Percentiles rank a stretch among this genome's conserved stretches.
These are phyloP conservation scores for Lethenteron camtschaticum DNA, from an alignment of 2,113 vertebrate species.

Conservation along the genomic window DNA sequence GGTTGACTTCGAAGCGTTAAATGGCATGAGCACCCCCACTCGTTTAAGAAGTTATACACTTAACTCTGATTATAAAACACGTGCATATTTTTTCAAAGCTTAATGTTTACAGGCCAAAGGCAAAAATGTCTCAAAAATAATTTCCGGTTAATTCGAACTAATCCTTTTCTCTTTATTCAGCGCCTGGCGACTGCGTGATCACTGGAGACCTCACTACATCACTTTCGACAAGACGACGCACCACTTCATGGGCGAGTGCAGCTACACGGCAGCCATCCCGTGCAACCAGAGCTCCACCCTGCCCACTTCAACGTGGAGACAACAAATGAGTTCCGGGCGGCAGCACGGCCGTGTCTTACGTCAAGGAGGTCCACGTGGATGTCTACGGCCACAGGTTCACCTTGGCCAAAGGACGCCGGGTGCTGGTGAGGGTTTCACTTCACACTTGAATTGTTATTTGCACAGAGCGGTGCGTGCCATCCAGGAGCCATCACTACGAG, in stretches of 20 bases:
- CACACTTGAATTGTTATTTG: too few relatives aligned
- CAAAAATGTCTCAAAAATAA: not conserved
- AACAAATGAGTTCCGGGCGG: slow-evolving; percentile 45
- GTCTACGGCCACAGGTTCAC: slow-evolving; percentile 31
- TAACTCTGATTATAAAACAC: too few relatives aligned
- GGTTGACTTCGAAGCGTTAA: too few relatives aligned
- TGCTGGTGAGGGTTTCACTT: slow-evolving; percentile 27
- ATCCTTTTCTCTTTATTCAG: slow-evolving; percentile 16
- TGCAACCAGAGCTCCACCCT: slow-evolving; percentile 26
- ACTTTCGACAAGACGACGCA: slow-evolving; percentile 56
- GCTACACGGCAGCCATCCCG: slow-evolving; percentile 46
- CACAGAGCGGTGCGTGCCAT: too few relatives aligned
- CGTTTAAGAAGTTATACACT: too few relatives aligned
- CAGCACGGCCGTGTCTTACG: slow-evolving; percentile 37
- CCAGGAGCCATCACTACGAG: too few relatives aligned
- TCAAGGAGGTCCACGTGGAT: slow-evolving; percentile 38
- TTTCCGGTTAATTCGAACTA: not conserved
- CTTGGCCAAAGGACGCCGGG: slow-evolving; percentile 35
- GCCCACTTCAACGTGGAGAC: slow-evolving; percentile 48
- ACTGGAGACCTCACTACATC: slow-evolving; percentile 59
- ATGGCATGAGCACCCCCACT: too few relatives aligned
- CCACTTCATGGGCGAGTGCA: slow-evolving; percentile 63
- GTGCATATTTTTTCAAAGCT: too few relatives aligned
- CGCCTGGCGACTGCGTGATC: slow-evolving; percentile 44
- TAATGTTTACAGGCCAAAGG: too few relatives aligned